Evolutionary conservation across 1,140 invertebrate species (phyloP), one percentile per base, ranked within the genome.

Genomic region (Cherax destructor): DNA sequence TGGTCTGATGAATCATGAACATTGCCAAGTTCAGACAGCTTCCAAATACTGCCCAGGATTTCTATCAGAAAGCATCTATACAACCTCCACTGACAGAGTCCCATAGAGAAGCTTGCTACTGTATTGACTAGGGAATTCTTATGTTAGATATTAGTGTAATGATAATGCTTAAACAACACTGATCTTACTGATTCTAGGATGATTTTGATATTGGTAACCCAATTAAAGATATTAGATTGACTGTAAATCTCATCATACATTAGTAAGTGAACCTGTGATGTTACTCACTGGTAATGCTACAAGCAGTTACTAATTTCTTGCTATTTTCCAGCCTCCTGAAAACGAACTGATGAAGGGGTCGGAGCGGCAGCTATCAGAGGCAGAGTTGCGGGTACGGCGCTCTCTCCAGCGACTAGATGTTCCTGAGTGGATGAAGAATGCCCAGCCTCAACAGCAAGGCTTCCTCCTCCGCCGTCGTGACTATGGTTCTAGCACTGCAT

Each of bases 361-460:
- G 94, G 96, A 97, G 94, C 95, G 97, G 76, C 96, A 97, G 94
- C 95, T 98, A 93, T 97, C 97, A 83, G 98, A 98, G 95, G 98
- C 99, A 95, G 98, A 99, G 95, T 95, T 99, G 86, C 96, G 98
- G 85, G 97, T 99, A 83, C 97, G 98, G 94, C 96, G 98, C 92
- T 99, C 98, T 41, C 95, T 99, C 92, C 97, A 98, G 94, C 97
- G 98, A 93, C 96, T 99, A 86, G 98, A 98, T 95, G 97, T 99
- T 65, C 98, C 98, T 74, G 98, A 99, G 94, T 99, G 98, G 98
- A 98, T 97, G 95, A 98, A 97, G 94, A 97, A 97, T 94, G 97
- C 97, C 30, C 94, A 94, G 11, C 95, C 96, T 41, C 88, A 85
- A 18, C 87, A 92, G 69, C 94, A 95, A 89, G 94, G 94, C 41